Base-by-base conservation (phyloP, 2,797 vertebrate species). In the Catharus ustulatus region DNA sequence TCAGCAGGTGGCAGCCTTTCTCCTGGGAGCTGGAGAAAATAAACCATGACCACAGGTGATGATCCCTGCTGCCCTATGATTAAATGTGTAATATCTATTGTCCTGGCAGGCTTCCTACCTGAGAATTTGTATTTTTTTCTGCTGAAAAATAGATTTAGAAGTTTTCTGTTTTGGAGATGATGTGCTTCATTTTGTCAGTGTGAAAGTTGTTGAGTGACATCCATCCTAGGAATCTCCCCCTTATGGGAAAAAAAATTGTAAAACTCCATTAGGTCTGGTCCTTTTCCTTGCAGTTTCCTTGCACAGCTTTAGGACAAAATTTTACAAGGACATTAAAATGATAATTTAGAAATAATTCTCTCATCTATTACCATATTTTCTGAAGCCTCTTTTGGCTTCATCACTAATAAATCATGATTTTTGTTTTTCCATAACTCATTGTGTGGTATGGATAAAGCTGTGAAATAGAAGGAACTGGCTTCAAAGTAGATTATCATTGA, bases 1-100 rank as follows among this genome's bases (percentile, higher is more conserved):
- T 91, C 95, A 89, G 91, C 71, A 96, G 94, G 55, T 97, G 94
- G 96, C 94, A 94, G 87, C 63, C 87, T 96, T 95, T 94, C 66
- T 43, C 61, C 32, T 81, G 58, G 40, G n/a, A 91, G 36, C 26
- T 55, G 51, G 15, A 68, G 36, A 9, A 43, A 22, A 36, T 7
- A 13, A 17, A 5, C 7, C 4, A 2, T n/a, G 42, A 34, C n/a
- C 40, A 17, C 0, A 1, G n/a, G 19, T 51, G 36, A 29, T 74
- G 76, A 54, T 46, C 66, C 11, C 21, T 36, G 19, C 38, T 78
- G 22, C 34, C 38, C 42, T 32, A 7, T 52, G 13, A 27, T 74
- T 80, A 75, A 29, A 19, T 45, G 19, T 1, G 0, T 46, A 51
- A 46, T 6, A 16, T 15, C 8, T 76, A 5, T 67, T 76, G 21